phyloP scores from a whole-genome alignment of 2,888 invertebrate genomes.

The Andrena camellia region DNA sequence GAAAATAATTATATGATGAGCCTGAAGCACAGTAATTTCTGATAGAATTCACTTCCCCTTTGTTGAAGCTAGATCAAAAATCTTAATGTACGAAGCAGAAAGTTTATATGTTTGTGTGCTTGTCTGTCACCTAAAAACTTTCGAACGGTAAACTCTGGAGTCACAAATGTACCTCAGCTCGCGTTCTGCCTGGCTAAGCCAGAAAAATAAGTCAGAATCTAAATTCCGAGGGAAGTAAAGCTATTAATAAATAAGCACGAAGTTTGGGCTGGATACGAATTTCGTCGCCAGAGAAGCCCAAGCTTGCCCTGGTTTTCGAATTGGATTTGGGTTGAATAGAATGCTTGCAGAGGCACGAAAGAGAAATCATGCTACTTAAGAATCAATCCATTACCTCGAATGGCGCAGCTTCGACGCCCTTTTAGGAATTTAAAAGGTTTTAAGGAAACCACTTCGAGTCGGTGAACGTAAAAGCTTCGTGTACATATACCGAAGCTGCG shows the following conservation, averaged over 20 bases:
- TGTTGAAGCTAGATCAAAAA: too few relatives aligned
- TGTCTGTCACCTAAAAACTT: too few relatives aligned
- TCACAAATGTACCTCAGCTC: too few relatives aligned
- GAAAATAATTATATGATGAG: too few relatives aligned
- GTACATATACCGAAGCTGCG: neutral
- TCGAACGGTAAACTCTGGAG: too few relatives aligned
- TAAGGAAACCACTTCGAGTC: neutral
- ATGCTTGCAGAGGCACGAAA: neutral
- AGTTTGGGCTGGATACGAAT: neutral
- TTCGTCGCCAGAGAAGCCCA: neutral
- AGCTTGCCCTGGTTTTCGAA: neutral
- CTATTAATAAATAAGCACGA: too few relatives aligned
- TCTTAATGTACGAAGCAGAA: too few relatives aligned
- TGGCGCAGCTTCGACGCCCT: neutral
- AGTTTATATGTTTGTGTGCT: too few relatives aligned
- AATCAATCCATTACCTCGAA: neutral
- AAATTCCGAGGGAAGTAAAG: too few relatives aligned
- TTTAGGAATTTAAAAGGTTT: conserved; percentile 13
- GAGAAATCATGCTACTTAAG: neutral
- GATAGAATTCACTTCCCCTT: neutral
- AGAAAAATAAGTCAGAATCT: neutral
- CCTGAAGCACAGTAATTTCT: neutral
- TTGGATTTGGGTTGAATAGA: neutral
- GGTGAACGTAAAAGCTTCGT: neutral
- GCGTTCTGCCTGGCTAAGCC: too few relatives aligned